phyloP scores from a whole-genome alignment of 2,113 vertebrate genomes.

The Sorex fumeus region DNA sequence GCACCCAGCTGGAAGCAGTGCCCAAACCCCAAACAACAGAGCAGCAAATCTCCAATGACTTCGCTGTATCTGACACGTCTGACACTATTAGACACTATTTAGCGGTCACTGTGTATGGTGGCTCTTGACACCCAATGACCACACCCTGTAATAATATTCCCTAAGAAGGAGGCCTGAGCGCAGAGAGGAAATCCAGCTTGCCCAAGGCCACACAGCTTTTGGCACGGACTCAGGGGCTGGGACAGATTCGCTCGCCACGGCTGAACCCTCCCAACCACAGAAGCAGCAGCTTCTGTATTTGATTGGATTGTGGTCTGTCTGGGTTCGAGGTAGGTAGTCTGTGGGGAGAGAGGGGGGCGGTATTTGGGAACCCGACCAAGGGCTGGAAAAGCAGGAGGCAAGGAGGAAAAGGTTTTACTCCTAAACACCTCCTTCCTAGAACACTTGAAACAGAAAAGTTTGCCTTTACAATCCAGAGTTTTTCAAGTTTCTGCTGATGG shows the following conservation, averaged over 20 bases:
- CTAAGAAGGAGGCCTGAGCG: background rate
- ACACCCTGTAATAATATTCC: background rate
- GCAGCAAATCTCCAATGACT: too few species aligned
- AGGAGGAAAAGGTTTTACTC: conserved; percentile 72
- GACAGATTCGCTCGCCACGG: background rate
- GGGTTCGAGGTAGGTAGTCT: background rate
- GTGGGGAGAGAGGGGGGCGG: background rate
- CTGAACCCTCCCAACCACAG: conserved; percentile 17
- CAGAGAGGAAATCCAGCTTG: conserved; percentile 41
- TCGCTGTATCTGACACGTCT: background rate
- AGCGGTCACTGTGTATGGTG: background rate
- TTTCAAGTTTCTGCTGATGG: conserved; percentile 83
- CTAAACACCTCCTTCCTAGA: conserved; percentile 50
- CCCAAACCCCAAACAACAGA: too few species aligned
- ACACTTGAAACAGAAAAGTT: conserved; percentile 76
- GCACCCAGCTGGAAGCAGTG: too few species aligned
- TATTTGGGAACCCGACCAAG: background rate
- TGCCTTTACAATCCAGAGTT: conserved; percentile 74
- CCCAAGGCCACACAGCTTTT: conserved; percentile 39
- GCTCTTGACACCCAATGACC: background rate
- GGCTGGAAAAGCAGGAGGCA: conserved; percentile 73
- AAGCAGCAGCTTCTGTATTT: conserved; percentile 49
- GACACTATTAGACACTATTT: background rate
- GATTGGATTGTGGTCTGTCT: conserved; percentile 82
- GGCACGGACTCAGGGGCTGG: conserved; percentile 34